Percentiles rank a stretch among this genome's conserved stretches.
These are phyloP conservation scores for Graptemys geographica DNA, from an alignment of 2,797 vertebrate species.

Conservation along the genomic window DNA sequence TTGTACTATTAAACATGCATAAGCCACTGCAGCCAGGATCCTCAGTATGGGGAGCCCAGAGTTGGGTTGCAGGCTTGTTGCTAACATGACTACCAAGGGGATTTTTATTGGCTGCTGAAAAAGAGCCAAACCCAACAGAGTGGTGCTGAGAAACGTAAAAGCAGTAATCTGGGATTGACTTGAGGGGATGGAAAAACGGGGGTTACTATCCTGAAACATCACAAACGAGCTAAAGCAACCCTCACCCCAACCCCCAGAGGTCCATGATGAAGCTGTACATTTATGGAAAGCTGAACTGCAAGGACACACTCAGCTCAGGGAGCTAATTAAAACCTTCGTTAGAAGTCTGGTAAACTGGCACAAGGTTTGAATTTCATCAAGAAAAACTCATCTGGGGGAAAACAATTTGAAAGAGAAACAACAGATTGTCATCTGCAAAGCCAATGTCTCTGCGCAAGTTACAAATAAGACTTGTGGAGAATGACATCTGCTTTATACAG, in stretches of 20 bases:
- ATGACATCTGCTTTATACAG: background rate
- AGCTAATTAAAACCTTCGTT: background rate
- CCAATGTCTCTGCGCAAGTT: background rate
- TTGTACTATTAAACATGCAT: fast-evolving
- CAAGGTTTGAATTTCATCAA: background rate
- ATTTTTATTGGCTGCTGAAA: background rate
- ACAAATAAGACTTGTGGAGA: background rate
- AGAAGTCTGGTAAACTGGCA: background rate
- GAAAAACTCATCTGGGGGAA: background rate
- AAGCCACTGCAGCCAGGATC: background rate
- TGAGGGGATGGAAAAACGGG: background rate
- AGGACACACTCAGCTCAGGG: background rate
- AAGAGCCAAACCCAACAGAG: background rate
- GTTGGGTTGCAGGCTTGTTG: background rate
- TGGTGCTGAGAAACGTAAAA: background rate
- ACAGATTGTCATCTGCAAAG: constrained; percentile 17
- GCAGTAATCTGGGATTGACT: background rate
- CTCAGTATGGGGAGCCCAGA: background rate
- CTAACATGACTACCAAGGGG: background rate
- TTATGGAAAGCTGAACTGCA: background rate
- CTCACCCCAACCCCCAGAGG: background rate
- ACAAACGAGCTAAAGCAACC: background rate
- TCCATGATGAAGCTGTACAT: background rate
- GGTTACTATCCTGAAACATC: constrained; percentile 5
- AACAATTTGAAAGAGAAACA: constrained; percentile 16